phyloP scores from a whole-genome alignment of 2,797 vertebrate genomes.

The Megaceryle alcyon region DNA sequence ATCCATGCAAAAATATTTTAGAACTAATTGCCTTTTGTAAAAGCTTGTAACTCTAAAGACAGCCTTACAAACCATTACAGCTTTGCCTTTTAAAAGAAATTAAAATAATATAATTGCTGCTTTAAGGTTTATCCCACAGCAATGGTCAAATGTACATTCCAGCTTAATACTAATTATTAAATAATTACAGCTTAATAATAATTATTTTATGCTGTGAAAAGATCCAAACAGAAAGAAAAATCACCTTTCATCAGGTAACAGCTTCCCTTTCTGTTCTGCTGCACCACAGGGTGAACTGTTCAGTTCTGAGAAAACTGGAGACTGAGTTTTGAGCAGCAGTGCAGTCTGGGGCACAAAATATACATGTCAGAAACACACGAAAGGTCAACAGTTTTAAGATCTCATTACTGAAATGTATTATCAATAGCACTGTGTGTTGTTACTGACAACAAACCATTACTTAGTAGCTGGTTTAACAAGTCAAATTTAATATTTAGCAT shows the following conservation, averaged over 20 bases:
- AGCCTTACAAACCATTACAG: neutral
- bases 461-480: neutral
- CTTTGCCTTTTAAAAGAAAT: neutral
- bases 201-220: neutral
- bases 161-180: neutral
- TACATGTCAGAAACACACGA: neutral
- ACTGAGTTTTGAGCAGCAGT: constrained; percentile 94
- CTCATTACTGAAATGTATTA: neutral
- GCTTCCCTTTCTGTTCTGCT: constrained; percentile 84
- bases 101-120: neutral
- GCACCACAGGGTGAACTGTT: constrained; percentile 77
- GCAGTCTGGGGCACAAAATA: constrained; percentile 88
- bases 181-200: too few relatives aligned
- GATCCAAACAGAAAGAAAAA: neutral
- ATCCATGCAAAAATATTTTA: neutral
- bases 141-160: neutral
- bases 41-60: neutral
- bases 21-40: neutral
- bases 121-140: neutral
- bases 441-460: neutral
- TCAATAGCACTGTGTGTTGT: neutral
- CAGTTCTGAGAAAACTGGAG: constrained; percentile 88
- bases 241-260: constrained; percentile 89
- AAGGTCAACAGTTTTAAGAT: neutral
- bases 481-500: neutral